These are phyloP conservation scores for Linhomoeus sp. DNA, from an alignment of 2,888 invertebrate species.

Conservation along the genomic window DNA sequence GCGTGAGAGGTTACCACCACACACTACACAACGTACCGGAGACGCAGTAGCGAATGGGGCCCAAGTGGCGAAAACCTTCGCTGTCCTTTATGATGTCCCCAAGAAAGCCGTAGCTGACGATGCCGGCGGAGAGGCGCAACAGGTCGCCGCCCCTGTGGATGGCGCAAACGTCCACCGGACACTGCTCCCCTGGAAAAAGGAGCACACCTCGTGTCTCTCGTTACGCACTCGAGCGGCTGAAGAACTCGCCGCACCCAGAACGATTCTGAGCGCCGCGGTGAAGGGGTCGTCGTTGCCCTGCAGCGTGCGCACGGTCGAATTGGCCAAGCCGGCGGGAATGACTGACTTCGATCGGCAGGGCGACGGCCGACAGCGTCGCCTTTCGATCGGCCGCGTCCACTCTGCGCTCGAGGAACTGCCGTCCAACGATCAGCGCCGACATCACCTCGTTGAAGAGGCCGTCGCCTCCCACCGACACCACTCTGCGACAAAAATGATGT, in stretches of 20 bases:
- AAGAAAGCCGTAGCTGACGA: conserved; percentile 62
- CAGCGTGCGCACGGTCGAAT: conserved; percentile 55
- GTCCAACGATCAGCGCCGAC: conserved; percentile 47
- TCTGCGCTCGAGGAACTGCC: conserved; percentile 33
- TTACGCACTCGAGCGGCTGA: too few relatives aligned
- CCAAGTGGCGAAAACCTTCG: conserved; percentile 63
- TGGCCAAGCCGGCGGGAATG: conserved; percentile 48
- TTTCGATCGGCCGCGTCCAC: conserved; percentile 21
- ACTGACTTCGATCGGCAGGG: conserved; percentile 44
- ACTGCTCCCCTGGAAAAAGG: conserved; percentile 39
- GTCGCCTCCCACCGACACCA: conserved; percentile 65
- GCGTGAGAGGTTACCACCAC: too few relatives aligned
- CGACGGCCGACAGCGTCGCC: conserved; percentile 9
- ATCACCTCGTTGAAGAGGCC: conserved; percentile 60
- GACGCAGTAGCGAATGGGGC: conserved; percentile 47
- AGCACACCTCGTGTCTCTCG: too few relatives aligned
- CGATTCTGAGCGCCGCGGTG: conserved; percentile 59
- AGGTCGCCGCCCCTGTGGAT: conserved; percentile 42
- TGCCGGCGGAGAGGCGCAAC: conserved; percentile 49
- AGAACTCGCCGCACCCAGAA: conserved; percentile 46
- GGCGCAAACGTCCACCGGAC: conserved; percentile 54
- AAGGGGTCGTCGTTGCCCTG: conserved; percentile 57
- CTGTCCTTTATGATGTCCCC: conserved; percentile 60
- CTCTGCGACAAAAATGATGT: conserved; percentile 9
- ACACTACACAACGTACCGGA: too few relatives aligned